A percentile compares a stretch with the other conserved stretches of the same genome.
phyloP scores from a whole-genome alignment of 2,888 invertebrate genomes.

The Ferrisia virgata region DNA sequence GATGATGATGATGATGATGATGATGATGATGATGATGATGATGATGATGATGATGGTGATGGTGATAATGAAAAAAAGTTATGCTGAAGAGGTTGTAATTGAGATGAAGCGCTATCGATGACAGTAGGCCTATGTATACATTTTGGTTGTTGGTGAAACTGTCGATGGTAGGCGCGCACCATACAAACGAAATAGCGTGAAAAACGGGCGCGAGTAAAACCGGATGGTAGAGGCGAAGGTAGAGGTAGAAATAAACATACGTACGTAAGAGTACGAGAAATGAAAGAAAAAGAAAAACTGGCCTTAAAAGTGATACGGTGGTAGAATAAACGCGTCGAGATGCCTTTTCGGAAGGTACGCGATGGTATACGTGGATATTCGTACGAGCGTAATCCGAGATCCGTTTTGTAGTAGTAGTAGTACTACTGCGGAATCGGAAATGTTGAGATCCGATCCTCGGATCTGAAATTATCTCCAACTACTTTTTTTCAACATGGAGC shows the following conservation, averaged over 20 bases:
- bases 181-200: neutral
- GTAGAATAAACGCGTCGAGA: conserved; percentile 22
- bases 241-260: conserved; percentile 19
- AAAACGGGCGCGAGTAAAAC: neutral
- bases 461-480: too few relatives aligned
- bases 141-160: neutral
- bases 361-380: too few relatives aligned
- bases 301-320: conserved; percentile 22
- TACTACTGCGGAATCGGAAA: too few relatives aligned
- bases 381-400: too few relatives aligned
- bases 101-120: neutral
- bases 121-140: too few relatives aligned
- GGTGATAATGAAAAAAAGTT: too few relatives aligned
- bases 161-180: neutral
- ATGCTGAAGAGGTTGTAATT: neutral
- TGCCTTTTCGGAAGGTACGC: too few relatives aligned
- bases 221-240: neutral
- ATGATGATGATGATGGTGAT: neutral
- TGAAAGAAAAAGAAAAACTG: neutral
- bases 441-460: too few relatives aligned
- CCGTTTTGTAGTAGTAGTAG: too few relatives aligned
- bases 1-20: neutral
- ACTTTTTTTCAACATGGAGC: too few relatives aligned
- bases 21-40: neutral
- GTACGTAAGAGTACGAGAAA: neutral